Evolutionary conservation across 2,797 vertebrate genomes (phyloP).

Genomic region (Jordanella pulchra): DNA sequence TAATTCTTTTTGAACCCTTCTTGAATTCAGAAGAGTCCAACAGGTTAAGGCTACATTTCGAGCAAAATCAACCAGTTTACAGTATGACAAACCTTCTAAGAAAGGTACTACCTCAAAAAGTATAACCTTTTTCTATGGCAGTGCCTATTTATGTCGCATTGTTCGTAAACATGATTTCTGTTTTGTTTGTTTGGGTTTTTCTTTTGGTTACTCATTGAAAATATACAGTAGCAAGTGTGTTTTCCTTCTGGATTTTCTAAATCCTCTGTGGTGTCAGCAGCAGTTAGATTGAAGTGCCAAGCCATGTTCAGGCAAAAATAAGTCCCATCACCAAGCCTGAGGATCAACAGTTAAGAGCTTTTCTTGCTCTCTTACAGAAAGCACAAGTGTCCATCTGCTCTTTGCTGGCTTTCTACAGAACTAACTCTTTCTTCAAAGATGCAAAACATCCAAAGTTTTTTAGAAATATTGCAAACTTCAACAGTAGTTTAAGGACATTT

Average conservation of each 20-base stretch:
- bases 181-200: background rate
- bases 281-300: conserved; percentile 54
- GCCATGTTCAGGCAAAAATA: conserved; percentile 50
- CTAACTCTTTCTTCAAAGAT: conserved; percentile 22
- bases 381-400: conserved; percentile 41
- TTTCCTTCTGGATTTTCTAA: conserved; percentile 15
- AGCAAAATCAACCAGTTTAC: background rate
- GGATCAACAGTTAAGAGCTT: conserved; percentile 41
- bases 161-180: background rate
- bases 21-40: background rate
- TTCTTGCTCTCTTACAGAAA: conserved; percentile 16
- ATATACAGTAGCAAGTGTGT: conserved; percentile 17
- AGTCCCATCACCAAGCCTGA: conserved; percentile 25
- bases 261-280: conserved; percentile 27
- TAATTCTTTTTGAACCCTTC: no score
- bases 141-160: background rate
- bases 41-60: background rate
- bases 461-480: background rate
- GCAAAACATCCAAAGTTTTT: conserved; percentile 20
- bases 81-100: background rate
- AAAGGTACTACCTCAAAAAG: background rate
- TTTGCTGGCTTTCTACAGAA: conserved; percentile 22
- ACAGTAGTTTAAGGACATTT: background rate
- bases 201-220: background rate
- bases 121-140: background rate